Evolutionary conservation across 2,113 vertebrate species (phyloP).

Genomic region (Leptobrachium leishanense): DNA sequence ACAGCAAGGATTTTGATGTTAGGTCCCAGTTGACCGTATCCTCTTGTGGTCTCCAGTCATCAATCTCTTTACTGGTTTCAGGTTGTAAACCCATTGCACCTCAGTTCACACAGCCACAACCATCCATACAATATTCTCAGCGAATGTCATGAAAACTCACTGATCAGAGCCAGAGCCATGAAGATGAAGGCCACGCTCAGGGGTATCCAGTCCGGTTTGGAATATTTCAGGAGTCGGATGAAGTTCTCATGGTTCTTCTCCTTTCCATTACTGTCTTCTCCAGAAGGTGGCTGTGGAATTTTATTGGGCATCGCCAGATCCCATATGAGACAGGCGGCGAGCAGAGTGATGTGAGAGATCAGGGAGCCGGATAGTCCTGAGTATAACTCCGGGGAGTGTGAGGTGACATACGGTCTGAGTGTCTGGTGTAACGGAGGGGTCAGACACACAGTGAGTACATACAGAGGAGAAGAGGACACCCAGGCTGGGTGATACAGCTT

Average conservation of each 20-base stretch:
- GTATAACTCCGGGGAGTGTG: fast-evolving
- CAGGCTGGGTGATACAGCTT: not conserved
- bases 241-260: constrained; percentile 53
- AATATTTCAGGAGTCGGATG: constrained; percentile 60
- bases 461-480: not conserved
- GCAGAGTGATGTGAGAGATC: fast-evolving
- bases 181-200: constrained; percentile 61
- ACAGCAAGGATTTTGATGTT: too few species aligned
- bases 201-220: constrained; percentile 45
- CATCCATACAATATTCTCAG: too few species aligned
- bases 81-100: too few species aligned
- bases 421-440: constrained; percentile 1
- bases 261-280: fast-evolving
- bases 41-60: too few species aligned
- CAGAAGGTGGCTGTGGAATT: not conserved
- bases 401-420: not conserved
- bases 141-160: constrained; percentile 60
- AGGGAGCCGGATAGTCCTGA: not conserved
- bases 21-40: too few species aligned
- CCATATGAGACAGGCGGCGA: not conserved
- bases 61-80: too few species aligned
- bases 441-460: not conserved
- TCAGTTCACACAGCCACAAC: too few species aligned
- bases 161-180: constrained; percentile 64
- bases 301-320: fast-evolving